Percentiles rank a stretch among this genome's conserved stretches.
These are phyloP conservation scores for Ptychoptera contaminata DNA, from an alignment of 2,888 invertebrate genomes.

Conservation along the genomic window DNA sequence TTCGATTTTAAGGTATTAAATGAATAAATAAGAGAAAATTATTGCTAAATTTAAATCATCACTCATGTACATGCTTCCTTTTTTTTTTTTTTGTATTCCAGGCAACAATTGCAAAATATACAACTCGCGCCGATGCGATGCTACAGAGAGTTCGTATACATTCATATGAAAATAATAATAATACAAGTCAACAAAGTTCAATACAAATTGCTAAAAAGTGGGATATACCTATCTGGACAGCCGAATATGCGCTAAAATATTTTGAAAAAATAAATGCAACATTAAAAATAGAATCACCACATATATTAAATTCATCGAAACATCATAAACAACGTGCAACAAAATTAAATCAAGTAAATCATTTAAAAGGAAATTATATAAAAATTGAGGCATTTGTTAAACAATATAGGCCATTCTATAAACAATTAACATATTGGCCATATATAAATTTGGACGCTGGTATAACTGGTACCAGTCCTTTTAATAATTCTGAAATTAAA, in stretches of 20 bases:
- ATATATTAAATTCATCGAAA: constrained; percentile 14
- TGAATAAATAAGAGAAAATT: neutral
- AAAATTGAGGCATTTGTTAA: constrained; percentile 43
- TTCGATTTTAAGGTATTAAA: constrained; percentile 9
- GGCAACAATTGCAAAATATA: constrained; percentile 8
- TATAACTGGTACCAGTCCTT: constrained; percentile 10
- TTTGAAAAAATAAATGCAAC: constrained; percentile 41
- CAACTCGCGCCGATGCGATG: constrained; percentile 63
- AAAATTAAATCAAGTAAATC: constrained; percentile 31
- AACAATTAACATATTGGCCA: constrained; percentile 28
- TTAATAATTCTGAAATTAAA: constrained; percentile 4
- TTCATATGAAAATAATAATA: constrained; percentile 11
- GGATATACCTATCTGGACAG: constrained; percentile 38
- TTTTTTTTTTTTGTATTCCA: constrained; percentile 4
- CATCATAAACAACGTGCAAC: neutral
- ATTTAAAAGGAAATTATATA: constrained; percentile 49
- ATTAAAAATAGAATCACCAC: constrained; percentile 19
- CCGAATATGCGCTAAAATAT: constrained; percentile 42
- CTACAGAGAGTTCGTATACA: constrained; percentile 47
- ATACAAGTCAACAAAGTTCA: constrained; percentile 22
- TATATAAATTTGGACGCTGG: constrained; percentile 20
- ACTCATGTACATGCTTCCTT: neutral
- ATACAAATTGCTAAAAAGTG: constrained; percentile 36
- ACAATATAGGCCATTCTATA: constrained; percentile 27
- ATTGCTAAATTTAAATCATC: neutral